phyloP scores from a whole-genome alignment of 2,888 invertebrate genomes.

The Pyrrhia umbra region DNA sequence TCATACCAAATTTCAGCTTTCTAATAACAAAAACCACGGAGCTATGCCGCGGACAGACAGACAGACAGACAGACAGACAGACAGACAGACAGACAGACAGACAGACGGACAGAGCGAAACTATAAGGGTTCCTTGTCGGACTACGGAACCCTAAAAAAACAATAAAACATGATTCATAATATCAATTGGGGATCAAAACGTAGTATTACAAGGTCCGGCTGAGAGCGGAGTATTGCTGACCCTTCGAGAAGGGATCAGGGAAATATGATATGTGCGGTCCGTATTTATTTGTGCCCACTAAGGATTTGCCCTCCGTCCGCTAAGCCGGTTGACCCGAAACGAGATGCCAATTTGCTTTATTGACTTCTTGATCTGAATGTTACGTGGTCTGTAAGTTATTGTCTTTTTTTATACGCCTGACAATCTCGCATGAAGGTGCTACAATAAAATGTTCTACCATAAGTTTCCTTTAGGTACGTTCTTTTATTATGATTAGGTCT shows the following conservation, averaged over 20 bases:
- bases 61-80: too few species aligned
- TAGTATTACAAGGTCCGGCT: conserved; percentile 70
- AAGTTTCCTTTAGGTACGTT: too few species aligned
- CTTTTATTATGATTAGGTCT: too few species aligned
- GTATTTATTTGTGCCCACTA: conserved; percentile 88
- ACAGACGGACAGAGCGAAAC: too few species aligned
- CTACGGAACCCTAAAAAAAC: too few species aligned
- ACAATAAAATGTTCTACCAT: too few species aligned
- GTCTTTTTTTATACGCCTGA: conserved; percentile 34
- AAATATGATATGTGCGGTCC: conserved; percentile 85
- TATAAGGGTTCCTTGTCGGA: too few species aligned
- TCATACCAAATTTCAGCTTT: too few species aligned
- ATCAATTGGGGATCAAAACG: conserved; percentile 73
- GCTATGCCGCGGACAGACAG: too few species aligned
- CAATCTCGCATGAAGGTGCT: background rate
- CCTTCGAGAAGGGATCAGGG: conserved; percentile 86
- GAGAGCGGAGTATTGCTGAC: conserved; percentile 78
- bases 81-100: too few species aligned
- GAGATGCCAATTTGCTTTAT: conserved; percentile 85
- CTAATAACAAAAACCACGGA: too few species aligned
- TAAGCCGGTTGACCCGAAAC: conserved; percentile 85
- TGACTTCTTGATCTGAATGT: conserved; percentile 76
- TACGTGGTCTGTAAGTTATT: conserved; percentile 61
- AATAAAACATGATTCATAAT: conserved; percentile 70
- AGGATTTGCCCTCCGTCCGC: conserved; percentile 84